Evolutionary conservation across 1,140 invertebrate species (phyloP).

Genomic region (Drosophila fuyamai): DNA sequence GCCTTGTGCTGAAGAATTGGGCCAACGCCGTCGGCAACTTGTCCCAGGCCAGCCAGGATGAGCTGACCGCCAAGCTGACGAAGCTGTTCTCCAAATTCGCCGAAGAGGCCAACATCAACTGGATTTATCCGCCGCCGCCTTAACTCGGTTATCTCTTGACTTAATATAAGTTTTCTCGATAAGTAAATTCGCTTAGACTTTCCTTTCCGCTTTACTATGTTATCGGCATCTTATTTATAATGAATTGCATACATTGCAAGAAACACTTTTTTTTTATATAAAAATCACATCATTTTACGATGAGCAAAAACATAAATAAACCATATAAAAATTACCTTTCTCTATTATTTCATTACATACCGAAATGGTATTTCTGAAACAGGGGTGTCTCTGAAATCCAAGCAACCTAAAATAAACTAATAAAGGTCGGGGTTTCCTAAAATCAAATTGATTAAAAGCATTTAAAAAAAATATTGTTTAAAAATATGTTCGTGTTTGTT

Average conservation of each 20-base stretch:
- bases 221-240: not conserved
- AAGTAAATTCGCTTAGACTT: not conserved
- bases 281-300: not conserved
- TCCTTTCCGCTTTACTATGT: too few relatives aligned
- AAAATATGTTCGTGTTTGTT: too few relatives aligned
- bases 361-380: not conserved
- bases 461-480: too few relatives aligned
- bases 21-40: slow-evolving; percentile 35
- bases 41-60: slow-evolving; percentile 9
- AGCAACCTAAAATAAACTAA: too few relatives aligned
- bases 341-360: not conserved
- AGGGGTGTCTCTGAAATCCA: too few relatives aligned
- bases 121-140: not conserved
- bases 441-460: too few relatives aligned
- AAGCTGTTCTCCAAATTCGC: slow-evolving; percentile 47
- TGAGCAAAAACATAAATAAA: not conserved
- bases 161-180: not conserved
- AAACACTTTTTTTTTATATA: not conserved
- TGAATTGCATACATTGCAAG: not conserved
- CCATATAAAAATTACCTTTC: not conserved
- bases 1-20: slow-evolving; percentile 74
- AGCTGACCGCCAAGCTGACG: slow-evolving; percentile 13
- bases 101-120: not conserved
- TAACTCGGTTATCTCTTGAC: not conserved
- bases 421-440: too few relatives aligned